Base-by-base conservation (phyloP, 2,888 invertebrate species). In the Cremastobaeus sp. region DNA sequence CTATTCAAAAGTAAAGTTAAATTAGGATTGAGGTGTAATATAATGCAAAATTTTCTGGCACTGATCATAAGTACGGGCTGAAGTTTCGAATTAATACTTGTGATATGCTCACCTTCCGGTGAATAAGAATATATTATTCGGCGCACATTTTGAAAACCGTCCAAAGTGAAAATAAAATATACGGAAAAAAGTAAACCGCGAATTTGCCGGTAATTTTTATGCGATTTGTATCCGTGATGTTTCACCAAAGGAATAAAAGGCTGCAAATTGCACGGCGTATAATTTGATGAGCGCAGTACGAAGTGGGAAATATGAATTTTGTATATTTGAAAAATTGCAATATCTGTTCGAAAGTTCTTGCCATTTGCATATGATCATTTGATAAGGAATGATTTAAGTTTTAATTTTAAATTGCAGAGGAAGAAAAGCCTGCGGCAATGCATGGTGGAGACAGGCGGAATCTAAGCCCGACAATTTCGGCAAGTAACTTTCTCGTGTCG, bases 361-460 rank as follows among this genome's bases (percentile, higher is more conserved):
- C 21, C 34, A 57, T 57, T 72, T 43, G 57, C 50, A 34, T 57
- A 65, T 69, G 54, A 37, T 43, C 45, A 47, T 60, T 57, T 47
- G 60, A 60, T 45, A 52, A 60, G 45, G 55, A 60, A 57, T 34
- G 50, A 55, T 48, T 34, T 45, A 59, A 77, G 74, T 78, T 78
- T 81, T 82, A 77, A 78, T 79, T 78, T 77, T 55, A 43, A 77
- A 77, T 85, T 85, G 37, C 83, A 86, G 86, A 86, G 76, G 86
- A 86, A 74, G 70, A 70, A 57, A 70, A 85, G 74, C 86, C 86
- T 2, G 86, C 86, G 68, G 86, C 86, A 59, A 86, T 86, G 86
- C 86, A 87, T 81, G 86, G 87, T 8, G 86, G 87, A 41, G 86
- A 87, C 82, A 83, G 86, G 57, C 80, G 86, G 76, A 87, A 86